Conservation (phyloP, 2,113 vertebrate genomes). For the Heptranchias perlo region DNA sequence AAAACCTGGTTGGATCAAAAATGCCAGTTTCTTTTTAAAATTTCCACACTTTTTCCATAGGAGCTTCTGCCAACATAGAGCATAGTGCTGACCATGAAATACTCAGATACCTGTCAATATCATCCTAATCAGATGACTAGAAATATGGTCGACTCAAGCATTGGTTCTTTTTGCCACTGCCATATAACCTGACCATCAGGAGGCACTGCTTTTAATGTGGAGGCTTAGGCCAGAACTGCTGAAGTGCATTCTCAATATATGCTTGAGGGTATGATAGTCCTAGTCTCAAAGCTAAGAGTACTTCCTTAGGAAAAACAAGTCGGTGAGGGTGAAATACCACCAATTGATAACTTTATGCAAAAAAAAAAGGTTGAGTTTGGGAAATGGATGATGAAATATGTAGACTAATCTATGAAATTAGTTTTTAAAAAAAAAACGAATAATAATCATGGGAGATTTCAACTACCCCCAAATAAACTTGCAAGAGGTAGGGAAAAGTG, state of each 20-base stretch:
- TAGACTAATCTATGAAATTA: no score
- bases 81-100: background rate
- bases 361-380: background rate
- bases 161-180: no score
- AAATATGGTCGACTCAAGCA: background rate
- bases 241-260: background rate
- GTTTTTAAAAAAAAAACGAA: no score
- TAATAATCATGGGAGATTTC: no score
- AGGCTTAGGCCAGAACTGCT: background rate
- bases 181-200: background rate
- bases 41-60: background rate
- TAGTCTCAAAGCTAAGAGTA: background rate
- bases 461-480: no score
- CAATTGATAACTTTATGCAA: background rate
- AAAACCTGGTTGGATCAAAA: background rate
- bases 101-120: background rate
- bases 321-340: background rate
- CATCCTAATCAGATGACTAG: background rate
- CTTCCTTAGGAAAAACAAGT: no score
- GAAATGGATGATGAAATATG: no score
- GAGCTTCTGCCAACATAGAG: background rate
- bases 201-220: background rate
- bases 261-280: background rate
- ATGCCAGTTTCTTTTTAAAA: background rate
- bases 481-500: no score